Evolutionary conservation across 2,797 vertebrate species (phyloP), one percentile per base, ranked within the genome.

Genomic region (Sebastes itinus): DNA sequence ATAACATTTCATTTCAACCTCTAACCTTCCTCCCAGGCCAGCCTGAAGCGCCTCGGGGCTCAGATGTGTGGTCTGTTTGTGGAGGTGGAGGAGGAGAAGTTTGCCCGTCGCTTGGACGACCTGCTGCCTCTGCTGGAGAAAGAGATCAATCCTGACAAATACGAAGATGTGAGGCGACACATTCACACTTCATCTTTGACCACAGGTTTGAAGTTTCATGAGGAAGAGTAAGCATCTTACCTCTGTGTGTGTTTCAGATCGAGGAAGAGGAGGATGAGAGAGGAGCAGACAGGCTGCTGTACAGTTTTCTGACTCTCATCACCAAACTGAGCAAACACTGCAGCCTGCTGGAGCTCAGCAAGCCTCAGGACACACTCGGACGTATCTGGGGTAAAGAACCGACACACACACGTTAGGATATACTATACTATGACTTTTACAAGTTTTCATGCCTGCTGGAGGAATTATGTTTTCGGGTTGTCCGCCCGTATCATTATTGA

Each of bases 31-130:
- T 1, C 55, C 25, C 72, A 97, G 96, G 46, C 81, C 66, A 92
- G 90, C 58, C 94, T 97, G 79, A 95, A 93, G 71, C 96, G 98
- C 32, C 91, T 99, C 20, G 98, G 98, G 1, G 96, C 96, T 56
- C 97, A 98, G 86, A 78, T 97, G 0, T 99, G 97, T 1, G 98
- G 99, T 12, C 94, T 99, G 74, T 99, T 97, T 66, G 97, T 96
- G 72, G 99, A 99, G 93, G 96, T 96, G 33, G 97, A 99, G 46
- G 96, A 96, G 70, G 90, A 96, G 20, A 91, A 93, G 56, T 99
- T 99, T 86, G 90, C 92, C 84, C 90, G 84, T 33, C 96, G 96
- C 11, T 90, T 99, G 69, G 92, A 93, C 16, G 67, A 91, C 35
- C 83, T 99, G 80, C 96, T 99, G 28, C 92, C 95, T 9, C 82